Evolutionary conservation across 2,797 vertebrate species (phyloP).

Genomic region (Oryzias dopingdopingensis): DNA sequence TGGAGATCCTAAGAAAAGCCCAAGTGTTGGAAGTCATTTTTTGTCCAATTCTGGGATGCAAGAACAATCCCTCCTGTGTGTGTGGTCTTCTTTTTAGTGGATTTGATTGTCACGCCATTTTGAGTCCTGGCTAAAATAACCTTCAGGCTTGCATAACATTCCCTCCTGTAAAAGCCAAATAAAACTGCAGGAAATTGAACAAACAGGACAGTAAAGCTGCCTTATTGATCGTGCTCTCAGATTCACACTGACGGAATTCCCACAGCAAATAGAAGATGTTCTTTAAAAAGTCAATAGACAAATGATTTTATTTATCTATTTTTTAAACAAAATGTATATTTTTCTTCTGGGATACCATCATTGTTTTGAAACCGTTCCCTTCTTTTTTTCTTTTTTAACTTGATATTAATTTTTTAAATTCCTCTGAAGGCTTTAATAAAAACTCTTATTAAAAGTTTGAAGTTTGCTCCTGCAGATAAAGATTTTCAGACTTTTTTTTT

Average conservation of each 20-base stretch:
- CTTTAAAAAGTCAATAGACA: background rate
- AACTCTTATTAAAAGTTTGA: no score
- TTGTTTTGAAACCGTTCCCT: no score
- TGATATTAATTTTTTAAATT: no score
- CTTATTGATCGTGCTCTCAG: constrained; percentile 3
- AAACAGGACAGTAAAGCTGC: constrained; percentile 2
- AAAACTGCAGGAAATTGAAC: constrained; percentile 45
- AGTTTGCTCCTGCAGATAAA: no score
- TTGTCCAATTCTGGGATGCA: background rate
- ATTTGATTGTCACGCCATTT: constrained; percentile 32
- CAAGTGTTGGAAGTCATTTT: background rate
- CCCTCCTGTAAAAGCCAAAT: constrained; percentile 13
- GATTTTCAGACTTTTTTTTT: no score
- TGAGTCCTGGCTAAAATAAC: constrained; percentile 17
- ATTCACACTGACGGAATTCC: background rate
- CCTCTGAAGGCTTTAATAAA: no score
- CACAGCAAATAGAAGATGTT: background rate
- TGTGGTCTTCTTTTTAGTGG: constrained; percentile 1
- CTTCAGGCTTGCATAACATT: constrained; percentile 11
- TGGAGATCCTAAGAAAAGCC: background rate
- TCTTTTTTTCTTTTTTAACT: no score
- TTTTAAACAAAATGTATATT: background rate
- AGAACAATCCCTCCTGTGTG: background rate
- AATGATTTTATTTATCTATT: background rate
- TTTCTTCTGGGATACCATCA: no score